These are phyloP conservation scores for Papilio polytes DNA, from an alignment of 1,140 invertebrate species.

Conservation along the genomic window DNA sequence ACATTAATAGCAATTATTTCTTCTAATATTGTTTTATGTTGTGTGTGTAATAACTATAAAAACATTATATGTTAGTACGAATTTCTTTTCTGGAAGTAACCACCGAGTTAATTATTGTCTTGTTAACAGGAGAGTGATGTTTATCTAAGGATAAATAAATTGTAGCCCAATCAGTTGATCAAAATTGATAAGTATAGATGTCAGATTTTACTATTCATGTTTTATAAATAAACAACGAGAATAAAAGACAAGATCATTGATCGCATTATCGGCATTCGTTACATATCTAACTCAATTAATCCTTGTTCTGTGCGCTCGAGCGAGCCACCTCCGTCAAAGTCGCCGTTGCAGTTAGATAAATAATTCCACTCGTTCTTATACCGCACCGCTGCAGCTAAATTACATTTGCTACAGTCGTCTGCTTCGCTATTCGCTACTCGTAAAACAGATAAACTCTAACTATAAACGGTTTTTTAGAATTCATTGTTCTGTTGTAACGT, in stretches of 20 bases:
- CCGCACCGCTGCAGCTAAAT: conserved; percentile 59
- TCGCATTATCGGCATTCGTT: conserved; percentile 20
- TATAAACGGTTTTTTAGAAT: conserved; percentile 13
- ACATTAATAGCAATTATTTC: too few species aligned
- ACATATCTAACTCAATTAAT: conserved; percentile 42
- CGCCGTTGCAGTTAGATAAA: conserved; percentile 53
- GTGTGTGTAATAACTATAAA: too few species aligned
- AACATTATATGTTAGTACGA: too few species aligned
- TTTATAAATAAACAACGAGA: too few species aligned
- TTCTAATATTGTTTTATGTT: too few species aligned
- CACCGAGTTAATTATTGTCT: too few species aligned
- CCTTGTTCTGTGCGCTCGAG: conserved; percentile 38
- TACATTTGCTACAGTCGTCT: conserved; percentile 58
- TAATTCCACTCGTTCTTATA: conserved; percentile 62
- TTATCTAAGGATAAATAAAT: too few species aligned
- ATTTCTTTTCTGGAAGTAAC: background rate
- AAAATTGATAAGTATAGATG: too few species aligned
- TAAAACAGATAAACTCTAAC: conserved; percentile 33
- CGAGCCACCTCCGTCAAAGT: conserved; percentile 50
- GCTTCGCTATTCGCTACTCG: conserved; percentile 39
- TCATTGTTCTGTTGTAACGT: background rate
- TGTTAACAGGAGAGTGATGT: too few species aligned
- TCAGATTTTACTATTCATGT: background rate
- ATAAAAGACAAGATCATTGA: background rate
- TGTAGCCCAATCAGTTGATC: too few species aligned